phyloP scores from a whole-genome alignment of 1,140 invertebrate species.

The Drosophila jambulina region DNA sequence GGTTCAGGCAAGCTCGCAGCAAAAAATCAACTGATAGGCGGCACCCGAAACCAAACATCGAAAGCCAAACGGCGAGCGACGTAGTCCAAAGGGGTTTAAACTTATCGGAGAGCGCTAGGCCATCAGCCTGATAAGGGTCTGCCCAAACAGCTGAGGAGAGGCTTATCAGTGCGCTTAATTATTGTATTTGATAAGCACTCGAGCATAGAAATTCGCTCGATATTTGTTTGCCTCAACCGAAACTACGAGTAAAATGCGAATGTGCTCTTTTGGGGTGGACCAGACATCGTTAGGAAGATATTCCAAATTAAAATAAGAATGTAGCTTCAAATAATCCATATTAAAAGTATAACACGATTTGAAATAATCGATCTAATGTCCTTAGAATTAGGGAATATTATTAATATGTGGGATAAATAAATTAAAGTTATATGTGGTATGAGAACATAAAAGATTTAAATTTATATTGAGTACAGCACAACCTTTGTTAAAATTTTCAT shows the following conservation, averaged over 20 bases:
- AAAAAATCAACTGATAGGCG: slow-evolving; percentile 48
- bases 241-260: neutral
- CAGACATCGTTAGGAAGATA: neutral
- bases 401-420: no score
- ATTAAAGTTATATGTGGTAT: no score
- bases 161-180: slow-evolving; percentile 35
- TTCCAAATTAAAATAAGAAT: neutral
- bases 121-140: slow-evolving; percentile 53
- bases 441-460: no score
- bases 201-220: slow-evolving; percentile 24
- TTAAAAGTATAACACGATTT: no score
- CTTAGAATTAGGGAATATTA: no score
- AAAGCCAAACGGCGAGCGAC: slow-evolving; percentile 3
- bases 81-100: slow-evolving; percentile 51
- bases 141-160: slow-evolving; percentile 44
- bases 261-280: slow-evolving; percentile 16
- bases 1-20: slow-evolving; percentile 22
- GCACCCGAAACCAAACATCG: slow-evolving; percentile 16
- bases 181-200: slow-evolving; percentile 62
- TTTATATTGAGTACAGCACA: no score
- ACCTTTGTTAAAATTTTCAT: no score
- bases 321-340: no score
- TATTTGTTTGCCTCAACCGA: slow-evolving; percentile 6
- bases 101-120: slow-evolving; percentile 28
- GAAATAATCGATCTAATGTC: no score